Evolutionary conservation across 2,113 vertebrate genomes (phyloP), one percentile per base, ranked within the genome.

Genomic region (Saguinus midas): DNA sequence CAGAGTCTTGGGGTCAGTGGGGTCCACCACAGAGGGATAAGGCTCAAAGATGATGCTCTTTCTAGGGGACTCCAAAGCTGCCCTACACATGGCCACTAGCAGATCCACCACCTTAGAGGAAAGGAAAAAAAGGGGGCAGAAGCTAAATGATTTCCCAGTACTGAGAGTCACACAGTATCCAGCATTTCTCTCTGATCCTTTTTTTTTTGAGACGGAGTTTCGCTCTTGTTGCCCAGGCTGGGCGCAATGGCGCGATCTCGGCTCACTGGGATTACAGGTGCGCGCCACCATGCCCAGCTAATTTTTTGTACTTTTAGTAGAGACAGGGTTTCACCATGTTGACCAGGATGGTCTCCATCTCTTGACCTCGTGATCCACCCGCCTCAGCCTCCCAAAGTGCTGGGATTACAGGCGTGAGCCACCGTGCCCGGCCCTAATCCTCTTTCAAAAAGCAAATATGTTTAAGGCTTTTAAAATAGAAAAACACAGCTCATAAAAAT

Each of bases 1-100:
- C 91, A 99, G 99, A 14, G 99, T 99, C 98, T 99, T 99, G 93
- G 99, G 99, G 97, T 99, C 99, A 4, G 99, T 99, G 94, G 99
- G 99, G 98, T 99, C 99, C 73, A 99, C 99, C 40, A 99, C 99
- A 0, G 99, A 99, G 3, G 99, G 99, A 95, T 99, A 99, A 92
- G 99, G 99, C 98, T 99, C 99, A 9, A 99, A 99, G 98, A 99
- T 99, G 98, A 99, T 99, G 98, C 99, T 99, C 95, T 99, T 99
- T 93, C 99, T 99, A 1, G 99, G 99, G 40, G 99, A 99, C 96
- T 99, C 99, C 20, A 99, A 98, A 84, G 99, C 99, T 25, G 99
- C 99, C 1, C 99, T 99, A 97, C 99, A 99, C 99, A 99, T 99
- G 66, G 99, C 99, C 97, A 99, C 99, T 83, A 99, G 98, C 86